A percentile compares a stretch with the other conserved stretches of the same genome.
These are phyloP conservation scores for Diadumene lineata DNA, from an alignment of 92 coral and sea anemone species.

Conservation along the genomic window DNA sequence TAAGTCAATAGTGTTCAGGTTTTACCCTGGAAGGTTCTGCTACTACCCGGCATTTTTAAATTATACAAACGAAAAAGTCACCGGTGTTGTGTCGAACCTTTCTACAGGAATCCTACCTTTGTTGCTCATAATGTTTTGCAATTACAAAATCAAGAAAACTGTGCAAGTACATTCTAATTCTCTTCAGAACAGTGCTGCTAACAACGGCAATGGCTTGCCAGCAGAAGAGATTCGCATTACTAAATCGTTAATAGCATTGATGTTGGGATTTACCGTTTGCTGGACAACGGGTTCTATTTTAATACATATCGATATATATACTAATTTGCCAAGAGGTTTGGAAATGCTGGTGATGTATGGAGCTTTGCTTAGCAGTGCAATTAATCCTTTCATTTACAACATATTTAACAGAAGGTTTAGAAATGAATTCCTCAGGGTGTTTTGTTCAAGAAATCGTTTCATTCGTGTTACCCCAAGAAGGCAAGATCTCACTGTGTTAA, in stretches of 20 bases:
- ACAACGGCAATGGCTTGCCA: not conserved
- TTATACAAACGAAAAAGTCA: not conserved
- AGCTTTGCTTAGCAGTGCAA: constrained; percentile 17
- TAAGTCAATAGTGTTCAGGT: not conserved
- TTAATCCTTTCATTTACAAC: constrained; percentile 25
- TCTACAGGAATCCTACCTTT: constrained; percentile 5
- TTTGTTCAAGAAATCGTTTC: not conserved
- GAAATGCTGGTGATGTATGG: constrained; percentile 13
- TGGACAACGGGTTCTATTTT: constrained; percentile 6
- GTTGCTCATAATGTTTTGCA: constrained; percentile 2
- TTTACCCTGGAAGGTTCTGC: constrained; percentile 16
- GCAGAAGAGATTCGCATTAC: constrained; percentile 8
- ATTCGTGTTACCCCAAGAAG: not conserved
- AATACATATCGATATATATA: not conserved
- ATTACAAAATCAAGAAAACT: constrained; percentile 21
- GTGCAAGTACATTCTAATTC: constrained; percentile 17
- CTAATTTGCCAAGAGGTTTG: constrained; percentile 6
- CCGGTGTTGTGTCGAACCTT: not conserved
- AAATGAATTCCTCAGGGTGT: constrained; percentile 9
- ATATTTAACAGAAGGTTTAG: constrained; percentile 24
- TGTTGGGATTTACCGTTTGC: constrained; percentile 23
- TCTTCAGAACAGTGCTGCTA: not conserved
- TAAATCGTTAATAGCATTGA: constrained; percentile 29
- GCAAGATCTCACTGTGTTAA: not conserved
- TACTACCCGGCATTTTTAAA: constrained; percentile 12